Conservation (phyloP, 1,140 invertebrate genomes). For the Drosophila malerkotliana region DNA sequence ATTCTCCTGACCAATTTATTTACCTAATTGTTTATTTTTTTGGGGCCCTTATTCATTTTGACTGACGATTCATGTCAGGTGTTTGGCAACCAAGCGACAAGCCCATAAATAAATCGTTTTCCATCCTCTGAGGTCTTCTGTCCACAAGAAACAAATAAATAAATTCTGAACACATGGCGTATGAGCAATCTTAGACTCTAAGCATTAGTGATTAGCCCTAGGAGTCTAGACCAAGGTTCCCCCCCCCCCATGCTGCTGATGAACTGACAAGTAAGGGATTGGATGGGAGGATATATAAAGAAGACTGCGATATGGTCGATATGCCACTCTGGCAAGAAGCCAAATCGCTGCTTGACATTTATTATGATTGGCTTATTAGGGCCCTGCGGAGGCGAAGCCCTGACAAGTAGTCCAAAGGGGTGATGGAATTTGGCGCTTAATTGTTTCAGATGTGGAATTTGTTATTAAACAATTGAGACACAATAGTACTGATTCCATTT, state of each 20-base stretch:
- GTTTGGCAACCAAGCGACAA: slow-evolving; percentile 56
- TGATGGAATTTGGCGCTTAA: slow-evolving; percentile 18
- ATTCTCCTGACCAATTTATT: background rate
- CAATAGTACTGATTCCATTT: no score
- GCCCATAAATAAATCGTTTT: slow-evolving; percentile 53
- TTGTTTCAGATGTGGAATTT: background rate
- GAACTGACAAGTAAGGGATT: slow-evolving; percentile 42
- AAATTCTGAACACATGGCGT: slow-evolving; percentile 50
- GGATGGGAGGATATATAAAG: background rate
- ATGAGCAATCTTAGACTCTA: slow-evolving; percentile 59
- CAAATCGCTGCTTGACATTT: slow-evolving; percentile 78
- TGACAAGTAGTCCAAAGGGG: background rate
- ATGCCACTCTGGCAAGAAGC: slow-evolving; percentile 65
- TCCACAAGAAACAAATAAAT: slow-evolving; percentile 1
- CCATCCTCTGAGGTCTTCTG: background rate
- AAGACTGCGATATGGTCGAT: slow-evolving; percentile 31
- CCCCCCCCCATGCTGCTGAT: slow-evolving; percentile 43
- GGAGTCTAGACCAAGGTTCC: slow-evolving; percentile 44
- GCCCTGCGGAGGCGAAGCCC: slow-evolving; percentile 34
- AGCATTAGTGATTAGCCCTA: slow-evolving; percentile 66
- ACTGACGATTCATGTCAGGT: slow-evolving; percentile 61
- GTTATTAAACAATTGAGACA: no score
- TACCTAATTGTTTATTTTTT: slow-evolving; percentile 3
- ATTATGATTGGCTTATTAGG: slow-evolving; percentile 82
- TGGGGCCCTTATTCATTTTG: slow-evolving; percentile 38